These are phyloP conservation scores for Myotis brandtii DNA, from an alignment of 2,113 vertebrate genomes.

Conservation along the genomic window DNA sequence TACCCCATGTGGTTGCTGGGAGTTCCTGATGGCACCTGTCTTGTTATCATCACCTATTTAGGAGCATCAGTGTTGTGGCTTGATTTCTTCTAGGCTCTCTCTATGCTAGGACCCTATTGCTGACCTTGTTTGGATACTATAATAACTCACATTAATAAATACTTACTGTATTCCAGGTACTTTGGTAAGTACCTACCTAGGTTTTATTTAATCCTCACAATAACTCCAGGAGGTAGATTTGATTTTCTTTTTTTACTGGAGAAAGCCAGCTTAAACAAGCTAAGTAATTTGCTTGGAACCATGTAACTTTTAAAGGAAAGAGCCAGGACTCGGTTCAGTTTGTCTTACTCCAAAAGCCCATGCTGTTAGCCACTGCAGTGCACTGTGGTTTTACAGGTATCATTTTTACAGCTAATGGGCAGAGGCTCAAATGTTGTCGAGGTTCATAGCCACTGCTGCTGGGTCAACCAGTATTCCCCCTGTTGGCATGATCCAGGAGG, in stretches of 20 bases:
- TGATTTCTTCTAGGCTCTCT: background rate
- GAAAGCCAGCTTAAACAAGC: background rate
- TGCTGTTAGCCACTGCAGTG: background rate
- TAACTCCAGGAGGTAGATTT: background rate
- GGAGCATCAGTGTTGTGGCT: background rate
- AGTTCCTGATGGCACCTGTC: background rate
- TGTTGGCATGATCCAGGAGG: background rate
- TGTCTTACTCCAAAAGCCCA: background rate
- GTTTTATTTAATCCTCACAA: background rate
- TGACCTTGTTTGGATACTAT: background rate
- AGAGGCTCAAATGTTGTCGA: background rate
- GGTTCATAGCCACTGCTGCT: background rate
- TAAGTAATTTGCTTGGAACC: background rate
- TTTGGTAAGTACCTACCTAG: background rate
- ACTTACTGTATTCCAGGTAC: background rate
- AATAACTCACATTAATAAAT: background rate
- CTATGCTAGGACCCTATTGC: background rate
- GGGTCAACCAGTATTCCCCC: background rate
- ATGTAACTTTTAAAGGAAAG: background rate
- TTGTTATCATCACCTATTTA: too few relatives aligned
- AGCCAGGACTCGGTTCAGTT: background rate
- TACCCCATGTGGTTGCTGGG: background rate
- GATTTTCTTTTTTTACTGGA: constrained; percentile 2
- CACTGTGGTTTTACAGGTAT: constrained; percentile 19
- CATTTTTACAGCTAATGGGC: background rate